Percentiles rank a stretch among this genome's conserved stretches.
phyloP scores from a whole-genome alignment of 2,113 vertebrate species.

The Atractosteus spatula region DNA sequence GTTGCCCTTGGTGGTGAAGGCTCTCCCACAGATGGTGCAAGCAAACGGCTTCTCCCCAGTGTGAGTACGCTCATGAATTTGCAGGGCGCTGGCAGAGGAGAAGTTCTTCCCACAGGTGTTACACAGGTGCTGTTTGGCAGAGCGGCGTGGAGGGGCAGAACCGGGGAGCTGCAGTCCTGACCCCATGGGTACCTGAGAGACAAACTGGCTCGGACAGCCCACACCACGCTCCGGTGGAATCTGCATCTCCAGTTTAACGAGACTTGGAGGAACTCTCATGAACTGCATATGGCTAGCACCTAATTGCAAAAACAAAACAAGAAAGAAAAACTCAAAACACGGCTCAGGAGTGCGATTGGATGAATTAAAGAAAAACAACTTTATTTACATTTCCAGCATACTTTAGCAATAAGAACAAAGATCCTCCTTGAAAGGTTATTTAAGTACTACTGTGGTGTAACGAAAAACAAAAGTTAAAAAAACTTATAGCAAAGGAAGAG shows the following conservation, averaged over 20 bases:
- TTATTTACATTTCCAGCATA: no score
- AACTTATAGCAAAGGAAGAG: no score
- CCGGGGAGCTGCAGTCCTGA: conserved; percentile 68
- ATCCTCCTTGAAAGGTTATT: no score
- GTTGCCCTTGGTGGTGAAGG: conserved; percentile 96
- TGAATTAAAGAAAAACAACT: no score
- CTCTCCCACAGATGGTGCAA: conserved; percentile 89
- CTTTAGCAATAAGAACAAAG: no score
- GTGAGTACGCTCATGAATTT: conserved; percentile 95
- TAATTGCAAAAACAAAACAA: conserved; percentile 40
- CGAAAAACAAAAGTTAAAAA: no score
- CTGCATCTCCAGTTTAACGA: conserved; percentile 87
- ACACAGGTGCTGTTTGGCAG: conserved; percentile 88
- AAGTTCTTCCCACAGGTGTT: conserved; percentile 88
- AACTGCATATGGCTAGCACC: conserved; percentile 71
- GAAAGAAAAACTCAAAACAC: not conserved
- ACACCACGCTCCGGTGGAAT: conserved; percentile 68
- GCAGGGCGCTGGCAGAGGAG: conserved; percentile 91
- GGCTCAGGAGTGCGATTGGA: no score
- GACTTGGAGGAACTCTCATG: conserved; percentile 77
- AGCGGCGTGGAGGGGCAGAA: conserved; percentile 71
- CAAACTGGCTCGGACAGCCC: conserved; percentile 65
- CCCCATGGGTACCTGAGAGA: conserved; percentile 72
- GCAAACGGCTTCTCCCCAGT: conserved; percentile 96
- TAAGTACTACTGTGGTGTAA: no score